Conservation (phyloP, 2,113 vertebrate genomes). For the Capreolus pygargus region DNA sequence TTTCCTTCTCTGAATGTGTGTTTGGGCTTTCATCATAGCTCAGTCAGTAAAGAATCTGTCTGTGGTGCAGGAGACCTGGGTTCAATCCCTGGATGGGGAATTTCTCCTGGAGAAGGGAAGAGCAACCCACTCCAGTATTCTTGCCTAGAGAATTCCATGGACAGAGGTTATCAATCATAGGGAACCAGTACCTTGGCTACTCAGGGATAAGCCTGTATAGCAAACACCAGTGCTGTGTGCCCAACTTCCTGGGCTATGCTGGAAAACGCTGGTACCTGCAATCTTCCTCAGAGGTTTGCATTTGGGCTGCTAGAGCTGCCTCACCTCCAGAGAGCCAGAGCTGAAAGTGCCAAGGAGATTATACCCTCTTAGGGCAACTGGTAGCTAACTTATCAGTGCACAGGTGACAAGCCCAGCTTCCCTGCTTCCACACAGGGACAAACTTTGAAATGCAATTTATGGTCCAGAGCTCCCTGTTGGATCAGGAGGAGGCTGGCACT, state of each 20-base stretch:
- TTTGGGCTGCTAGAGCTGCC: not conserved
- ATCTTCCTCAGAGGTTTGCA: not conserved
- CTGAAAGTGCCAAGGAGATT: not conserved
- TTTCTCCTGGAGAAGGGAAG: not conserved
- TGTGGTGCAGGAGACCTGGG: not conserved
- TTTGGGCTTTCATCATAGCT: not conserved
- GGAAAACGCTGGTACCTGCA: not conserved
- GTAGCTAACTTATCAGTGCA: not conserved
- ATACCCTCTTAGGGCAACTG: not conserved
- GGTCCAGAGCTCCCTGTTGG: not conserved
- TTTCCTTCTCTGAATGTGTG: not conserved
- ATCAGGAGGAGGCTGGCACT: not conserved
- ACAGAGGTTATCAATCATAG: not conserved
- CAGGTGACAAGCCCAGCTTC: not conserved
- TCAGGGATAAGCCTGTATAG: not conserved
- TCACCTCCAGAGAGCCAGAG: not conserved
- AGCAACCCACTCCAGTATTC: not conserved
- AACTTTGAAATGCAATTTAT: not conserved
- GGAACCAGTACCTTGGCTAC: not conserved
- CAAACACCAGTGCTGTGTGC: not conserved
- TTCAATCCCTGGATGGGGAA: not conserved
- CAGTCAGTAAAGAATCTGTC: not conserved
- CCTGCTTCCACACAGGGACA: not conserved
- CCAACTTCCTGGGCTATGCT: not conserved
- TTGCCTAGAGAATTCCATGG: not conserved